phyloP scores from a whole-genome alignment of 2,888 invertebrate genomes.

The Sarcophaga caerulescens region DNA sequence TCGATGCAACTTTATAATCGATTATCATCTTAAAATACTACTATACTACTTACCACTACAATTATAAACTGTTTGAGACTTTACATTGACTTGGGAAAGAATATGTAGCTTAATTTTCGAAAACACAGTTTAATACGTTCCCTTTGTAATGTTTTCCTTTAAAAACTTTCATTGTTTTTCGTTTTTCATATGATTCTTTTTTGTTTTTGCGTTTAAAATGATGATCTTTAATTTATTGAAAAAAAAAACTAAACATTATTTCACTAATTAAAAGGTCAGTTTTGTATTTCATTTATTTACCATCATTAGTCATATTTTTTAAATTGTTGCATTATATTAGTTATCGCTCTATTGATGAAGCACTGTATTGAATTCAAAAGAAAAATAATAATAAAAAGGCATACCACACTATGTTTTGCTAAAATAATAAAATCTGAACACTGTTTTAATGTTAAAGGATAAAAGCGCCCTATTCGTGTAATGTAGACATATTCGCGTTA shows the following conservation, averaged over 20 bases:
- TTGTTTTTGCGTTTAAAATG: constrained; percentile 35
- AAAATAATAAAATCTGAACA: constrained; percentile 7
- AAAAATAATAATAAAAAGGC: constrained; percentile 15
- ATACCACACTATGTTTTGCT: constrained; percentile 30
- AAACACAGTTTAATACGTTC: neutral
- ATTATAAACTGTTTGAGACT: constrained; percentile 40
- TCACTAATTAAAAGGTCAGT: constrained; percentile 7
- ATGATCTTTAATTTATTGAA: constrained; percentile 4
- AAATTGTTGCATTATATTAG: constrained; percentile 9
- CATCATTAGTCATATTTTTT: neutral
- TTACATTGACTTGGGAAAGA: constrained; percentile 9
- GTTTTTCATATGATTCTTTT: constrained; percentile 11
- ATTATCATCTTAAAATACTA: constrained; percentile 40
- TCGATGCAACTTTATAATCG: constrained; percentile 61
- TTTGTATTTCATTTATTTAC: constrained; percentile 2
- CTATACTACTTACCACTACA: constrained; percentile 8
- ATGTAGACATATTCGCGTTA: too few species aligned
- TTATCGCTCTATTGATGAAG: neutral
- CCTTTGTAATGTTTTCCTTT: too few species aligned
- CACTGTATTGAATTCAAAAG: constrained; percentile 15
- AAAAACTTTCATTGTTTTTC: constrained; percentile 1
- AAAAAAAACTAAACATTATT: constrained; percentile 10
- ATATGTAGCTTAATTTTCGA: neutral
- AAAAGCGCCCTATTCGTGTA: neutral
- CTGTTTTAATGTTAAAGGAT: neutral